phyloP scores from a whole-genome alignment of 2,113 vertebrate genomes.

The Nibea coibor region DNA sequence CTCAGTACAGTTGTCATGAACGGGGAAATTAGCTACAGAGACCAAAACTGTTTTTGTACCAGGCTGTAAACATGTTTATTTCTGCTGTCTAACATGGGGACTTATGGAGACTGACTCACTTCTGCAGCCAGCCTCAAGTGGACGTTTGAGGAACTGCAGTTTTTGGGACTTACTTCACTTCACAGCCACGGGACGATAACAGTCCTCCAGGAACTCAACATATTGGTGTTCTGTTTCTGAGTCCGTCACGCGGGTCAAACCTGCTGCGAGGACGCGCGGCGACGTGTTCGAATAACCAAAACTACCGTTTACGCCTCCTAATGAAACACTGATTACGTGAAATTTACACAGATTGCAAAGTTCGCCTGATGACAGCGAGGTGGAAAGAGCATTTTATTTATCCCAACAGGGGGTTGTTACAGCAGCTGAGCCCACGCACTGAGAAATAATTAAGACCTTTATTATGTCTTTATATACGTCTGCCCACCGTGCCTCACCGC shows the following conservation, averaged over 20 bases:
- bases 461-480: background rate
- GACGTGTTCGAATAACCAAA: background rate
- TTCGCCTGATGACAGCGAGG: background rate
- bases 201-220: slow-evolving; percentile 10
- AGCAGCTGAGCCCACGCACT: background rate
- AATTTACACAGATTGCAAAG: background rate
- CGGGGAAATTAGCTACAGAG: no score
- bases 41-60: no score
- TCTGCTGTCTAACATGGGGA: no score
- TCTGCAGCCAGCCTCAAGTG: no score
- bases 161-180: no score
- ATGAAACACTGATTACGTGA: background rate
- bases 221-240: slow-evolving; percentile 17
- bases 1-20: no score
- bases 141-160: no score
- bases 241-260: slow-evolving; percentile 12
- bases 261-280: background rate
- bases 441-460: background rate
- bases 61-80: no score
- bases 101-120: no score
- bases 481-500: background rate
- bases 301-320: background rate
- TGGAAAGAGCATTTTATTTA: background rate
- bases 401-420: background rate
- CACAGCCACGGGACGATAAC: background rate